Evolutionary conservation across 2,888 invertebrate genomes (phyloP), one percentile per base, ranked within the genome.

Genomic region (Teleogryllus oceanicus): DNA sequence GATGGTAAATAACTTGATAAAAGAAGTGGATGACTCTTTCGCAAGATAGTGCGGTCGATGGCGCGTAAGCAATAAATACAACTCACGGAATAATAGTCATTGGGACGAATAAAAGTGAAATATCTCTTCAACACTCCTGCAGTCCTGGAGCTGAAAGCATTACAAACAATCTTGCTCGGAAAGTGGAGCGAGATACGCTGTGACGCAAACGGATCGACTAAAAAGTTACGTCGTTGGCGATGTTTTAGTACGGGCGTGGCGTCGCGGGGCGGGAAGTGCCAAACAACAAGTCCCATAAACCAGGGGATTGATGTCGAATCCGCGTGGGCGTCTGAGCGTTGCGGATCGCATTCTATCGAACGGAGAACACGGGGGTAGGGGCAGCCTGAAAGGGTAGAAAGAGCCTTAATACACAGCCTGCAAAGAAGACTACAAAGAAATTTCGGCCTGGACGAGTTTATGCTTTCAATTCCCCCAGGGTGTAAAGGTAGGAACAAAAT

Each of bases 261-360:
- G 62, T 11, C 4, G 13, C 62, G 13, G 62, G 62, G 62, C 62
- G n/a, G 4, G 62, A 8, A 62, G 16, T 62, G 62, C 13, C 62
- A n/a, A 62, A 62, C 62, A 62, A 62, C 62, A 62, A 62, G 62
- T 62, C 62, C 62, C 62, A 62, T 62, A 62, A 62, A 13, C 62
- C n/a, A n/a, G 62, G 62, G 62, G n/a, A 62, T 62, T 62, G 62
- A 62, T 62, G 62, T 62, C 62, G 62, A 16, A 18, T 62, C 11
- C n/a, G 62, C n/a, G 16, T n/a, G 13, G 62, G 62, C 62, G 1
- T 62, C n/a, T 18, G 4, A n/a, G 62, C 62, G 62, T n/a, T 18
- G 37, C 37, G 8, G 8, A 37, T 37, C 37, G 37, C 37, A 8
- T 37, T 37, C 37, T 37, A 37, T 37, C 37, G 8, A 37, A 37